Evolutionary conservation across 1,140 invertebrate genomes (phyloP).

Genomic region (Capitella teleta): DNA sequence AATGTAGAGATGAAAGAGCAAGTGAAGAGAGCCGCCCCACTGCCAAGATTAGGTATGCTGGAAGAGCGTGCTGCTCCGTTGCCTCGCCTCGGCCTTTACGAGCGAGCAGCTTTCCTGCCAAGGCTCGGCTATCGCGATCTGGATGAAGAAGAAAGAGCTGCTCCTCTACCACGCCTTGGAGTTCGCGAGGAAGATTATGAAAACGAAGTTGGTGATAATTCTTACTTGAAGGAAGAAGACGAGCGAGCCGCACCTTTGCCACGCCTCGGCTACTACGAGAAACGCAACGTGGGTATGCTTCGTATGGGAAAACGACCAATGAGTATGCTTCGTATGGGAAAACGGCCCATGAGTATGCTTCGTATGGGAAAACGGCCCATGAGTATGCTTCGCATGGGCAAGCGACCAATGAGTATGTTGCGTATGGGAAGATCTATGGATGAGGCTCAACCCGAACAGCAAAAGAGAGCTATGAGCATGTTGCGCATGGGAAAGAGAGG

Average conservation of each 20-base stretch:
- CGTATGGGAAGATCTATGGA: constrained; percentile 3
- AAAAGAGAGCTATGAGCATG: constrained; percentile 1
- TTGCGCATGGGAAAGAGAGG: constrained; percentile 6
- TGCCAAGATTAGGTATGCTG: not conserved
- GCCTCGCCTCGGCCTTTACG: constrained; percentile 1
- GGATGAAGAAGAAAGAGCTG: not conserved
- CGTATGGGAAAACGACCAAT: not conserved
- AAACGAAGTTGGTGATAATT: not conserved
- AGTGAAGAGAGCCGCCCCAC: not conserved
- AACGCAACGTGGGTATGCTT: constrained; percentile 1
- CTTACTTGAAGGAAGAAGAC: constrained; percentile 1
- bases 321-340: not conserved
- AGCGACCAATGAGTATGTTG: constrained; percentile 4
- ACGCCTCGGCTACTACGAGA: constrained; percentile 1
- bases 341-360: constrained; percentile 6
- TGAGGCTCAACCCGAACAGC: not conserved
- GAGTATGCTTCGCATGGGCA: constrained; percentile 2
- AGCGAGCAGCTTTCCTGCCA: not conserved
- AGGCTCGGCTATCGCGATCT: not conserved
- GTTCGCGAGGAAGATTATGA: constrained; percentile 1
- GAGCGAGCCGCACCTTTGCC: constrained; percentile 3
- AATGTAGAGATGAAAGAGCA: not conserved
- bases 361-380: constrained; percentile 4
- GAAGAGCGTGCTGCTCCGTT: constrained; percentile 2
- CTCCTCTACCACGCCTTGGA: not conserved